These are phyloP conservation scores for Endotricha flammealis DNA, from an alignment of 2,888 invertebrate species.

Conservation along the genomic window DNA sequence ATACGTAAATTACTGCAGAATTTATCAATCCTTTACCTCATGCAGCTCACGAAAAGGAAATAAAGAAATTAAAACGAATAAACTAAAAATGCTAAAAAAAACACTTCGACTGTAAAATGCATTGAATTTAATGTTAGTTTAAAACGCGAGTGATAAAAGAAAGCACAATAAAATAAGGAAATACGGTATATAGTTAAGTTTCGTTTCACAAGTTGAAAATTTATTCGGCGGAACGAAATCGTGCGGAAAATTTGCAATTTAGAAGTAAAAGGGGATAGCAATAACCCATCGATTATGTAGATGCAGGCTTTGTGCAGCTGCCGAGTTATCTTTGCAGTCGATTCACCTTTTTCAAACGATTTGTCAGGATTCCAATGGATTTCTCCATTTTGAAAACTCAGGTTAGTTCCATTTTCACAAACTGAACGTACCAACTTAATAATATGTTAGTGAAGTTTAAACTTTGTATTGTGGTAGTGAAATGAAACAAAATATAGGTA, in stretches of 20 bases:
- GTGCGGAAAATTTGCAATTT: slow-evolving; percentile 78
- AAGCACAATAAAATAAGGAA: slow-evolving; percentile 40
- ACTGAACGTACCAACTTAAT: no score
- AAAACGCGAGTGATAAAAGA: slow-evolving; percentile 37
- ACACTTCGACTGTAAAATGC: no score
- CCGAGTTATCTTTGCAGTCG: slow-evolving; percentile 69
- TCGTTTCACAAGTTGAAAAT: slow-evolving; percentile 65
- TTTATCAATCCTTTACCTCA: no score
- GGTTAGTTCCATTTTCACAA: slow-evolving; percentile 27
- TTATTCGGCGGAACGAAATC: slow-evolving; percentile 70
- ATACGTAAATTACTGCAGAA: no score
- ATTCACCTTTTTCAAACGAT: slow-evolving; percentile 56
- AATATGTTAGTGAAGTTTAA: no score
- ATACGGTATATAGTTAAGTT: slow-evolving; percentile 57
- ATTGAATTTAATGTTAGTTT: no score
- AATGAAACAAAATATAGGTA: no score
- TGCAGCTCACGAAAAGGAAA: no score
- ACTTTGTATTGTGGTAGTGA: no score
- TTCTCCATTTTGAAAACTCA: slow-evolving; percentile 37
- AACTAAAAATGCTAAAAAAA: no score
- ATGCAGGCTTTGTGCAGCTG: slow-evolving; percentile 69
- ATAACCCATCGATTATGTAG: slow-evolving; percentile 77
- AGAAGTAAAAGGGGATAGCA: slow-evolving; percentile 75
- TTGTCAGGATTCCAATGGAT: slow-evolving; percentile 57
- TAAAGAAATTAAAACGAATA: no score